Conservation (phyloP, 2,888 invertebrate genomes). For the Eristalis tenax region DNA sequence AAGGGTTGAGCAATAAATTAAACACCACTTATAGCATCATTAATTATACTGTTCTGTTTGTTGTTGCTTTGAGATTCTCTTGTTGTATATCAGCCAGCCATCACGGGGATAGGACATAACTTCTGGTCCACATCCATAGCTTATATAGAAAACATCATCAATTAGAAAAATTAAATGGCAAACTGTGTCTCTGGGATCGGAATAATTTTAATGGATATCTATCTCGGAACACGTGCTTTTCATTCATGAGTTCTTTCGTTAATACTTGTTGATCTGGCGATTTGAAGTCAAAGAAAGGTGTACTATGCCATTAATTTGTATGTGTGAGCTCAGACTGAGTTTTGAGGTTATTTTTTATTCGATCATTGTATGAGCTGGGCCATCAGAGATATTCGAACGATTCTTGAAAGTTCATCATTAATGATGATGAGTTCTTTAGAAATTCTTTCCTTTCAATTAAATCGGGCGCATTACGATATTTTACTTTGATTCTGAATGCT, state of each 20-base stretch:
- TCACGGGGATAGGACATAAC: not conserved
- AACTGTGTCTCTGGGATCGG: constrained; percentile 1
- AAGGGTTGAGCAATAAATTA: constrained; percentile 71
- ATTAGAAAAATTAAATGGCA: constrained; percentile 31
- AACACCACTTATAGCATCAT: constrained; percentile 71
- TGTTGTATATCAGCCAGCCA: not conserved
- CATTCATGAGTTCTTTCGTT: constrained; percentile 13
- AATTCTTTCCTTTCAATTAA: constrained; percentile 20
- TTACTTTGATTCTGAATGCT: no score
- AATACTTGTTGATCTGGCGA: not conserved
- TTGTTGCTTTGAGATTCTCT: constrained; percentile 1
- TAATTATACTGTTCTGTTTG: constrained; percentile 50
- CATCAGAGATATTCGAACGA: no score
- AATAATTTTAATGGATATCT: constrained; percentile 17
- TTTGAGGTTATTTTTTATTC: not conserved
- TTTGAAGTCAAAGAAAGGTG: not conserved
- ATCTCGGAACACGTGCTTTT: constrained; percentile 12
- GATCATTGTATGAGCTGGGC: constrained; percentile 21
- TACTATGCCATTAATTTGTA: not conserved
- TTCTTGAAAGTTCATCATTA: constrained; percentile 17
- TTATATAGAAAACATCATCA: constrained; percentile 13
- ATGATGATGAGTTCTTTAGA: constrained; percentile 41
- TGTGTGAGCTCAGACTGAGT: not conserved
- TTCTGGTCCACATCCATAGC: not conserved
- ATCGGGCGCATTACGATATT: not conserved